Evolutionary conservation across 2,888 invertebrate species (phyloP).

Genomic region (Uloborus plumipes): DNA sequence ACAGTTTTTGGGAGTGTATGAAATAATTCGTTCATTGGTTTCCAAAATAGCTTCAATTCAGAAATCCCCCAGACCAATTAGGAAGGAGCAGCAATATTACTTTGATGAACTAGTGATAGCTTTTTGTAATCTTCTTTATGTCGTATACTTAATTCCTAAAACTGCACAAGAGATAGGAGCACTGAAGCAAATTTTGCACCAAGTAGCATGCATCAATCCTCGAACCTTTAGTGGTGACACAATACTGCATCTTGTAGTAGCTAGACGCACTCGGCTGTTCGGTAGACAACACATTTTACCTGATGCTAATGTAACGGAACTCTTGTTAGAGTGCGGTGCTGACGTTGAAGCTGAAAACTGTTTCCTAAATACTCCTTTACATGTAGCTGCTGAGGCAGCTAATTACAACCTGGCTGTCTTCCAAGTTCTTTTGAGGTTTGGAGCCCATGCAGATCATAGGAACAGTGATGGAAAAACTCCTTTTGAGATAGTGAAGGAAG

Average conservation of each 20-base stretch:
- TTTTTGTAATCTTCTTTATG: slow-evolving; percentile 82
- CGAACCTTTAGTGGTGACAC: slow-evolving; percentile 82
- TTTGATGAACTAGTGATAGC: slow-evolving; percentile 84
- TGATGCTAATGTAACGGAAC: slow-evolving; percentile 78
- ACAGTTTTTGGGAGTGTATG: slow-evolving; percentile 79
- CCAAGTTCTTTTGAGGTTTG: slow-evolving; percentile 78
- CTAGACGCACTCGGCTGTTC: slow-evolving; percentile 81
- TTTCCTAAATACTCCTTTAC: slow-evolving; percentile 83
- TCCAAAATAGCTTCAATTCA: slow-evolving; percentile 75
- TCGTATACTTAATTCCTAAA: slow-evolving; percentile 77
- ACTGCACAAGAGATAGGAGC: slow-evolving; percentile 68
- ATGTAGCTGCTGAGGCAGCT: slow-evolving; percentile 82
- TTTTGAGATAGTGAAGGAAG: slow-evolving; percentile 78
- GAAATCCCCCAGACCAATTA: slow-evolving; percentile 77
- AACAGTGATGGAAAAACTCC: slow-evolving; percentile 83
- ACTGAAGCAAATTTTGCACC: slow-evolving; percentile 76
- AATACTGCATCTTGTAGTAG: slow-evolving; percentile 86
- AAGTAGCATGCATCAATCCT: slow-evolving; percentile 74
- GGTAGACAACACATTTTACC: slow-evolving; percentile 77
- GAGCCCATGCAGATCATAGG: slow-evolving; percentile 89
- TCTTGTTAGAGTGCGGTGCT: slow-evolving; percentile 83
- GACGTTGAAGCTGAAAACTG: slow-evolving; percentile 82
- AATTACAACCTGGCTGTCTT: slow-evolving; percentile 81
- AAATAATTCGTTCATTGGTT: slow-evolving; percentile 80
- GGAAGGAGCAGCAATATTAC: slow-evolving; percentile 83